Evolutionary conservation across 2,888 invertebrate genomes (phyloP).

Genomic region (Alcis repandata): DNA sequence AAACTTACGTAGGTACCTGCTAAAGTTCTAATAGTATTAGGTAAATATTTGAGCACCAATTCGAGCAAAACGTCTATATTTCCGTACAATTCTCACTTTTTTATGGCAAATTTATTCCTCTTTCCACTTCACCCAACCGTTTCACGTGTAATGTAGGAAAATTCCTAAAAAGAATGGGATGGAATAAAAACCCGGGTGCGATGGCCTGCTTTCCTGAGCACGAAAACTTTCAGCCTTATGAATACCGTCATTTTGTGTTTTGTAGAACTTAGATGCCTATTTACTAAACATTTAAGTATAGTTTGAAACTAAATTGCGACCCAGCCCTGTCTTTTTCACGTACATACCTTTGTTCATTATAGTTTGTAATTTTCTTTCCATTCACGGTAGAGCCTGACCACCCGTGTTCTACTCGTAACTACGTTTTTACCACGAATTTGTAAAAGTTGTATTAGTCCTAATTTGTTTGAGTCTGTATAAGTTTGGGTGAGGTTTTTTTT

Average conservation of each 20-base stretch:
- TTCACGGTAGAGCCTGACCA: no score
- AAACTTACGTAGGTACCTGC: slow-evolving; percentile 11
- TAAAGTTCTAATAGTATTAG: background rate
- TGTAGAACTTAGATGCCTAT: background rate
- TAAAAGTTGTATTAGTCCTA: no score
- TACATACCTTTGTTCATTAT: no score
- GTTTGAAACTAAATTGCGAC: no score
- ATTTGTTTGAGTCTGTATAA: no score
- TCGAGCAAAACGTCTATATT: slow-evolving; percentile 18
- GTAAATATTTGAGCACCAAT: slow-evolving; percentile 21
- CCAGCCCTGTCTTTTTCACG: no score
- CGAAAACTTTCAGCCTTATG: slow-evolving; percentile 4
- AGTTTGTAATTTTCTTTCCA: no score
- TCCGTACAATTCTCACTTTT: slow-evolving; percentile 21
- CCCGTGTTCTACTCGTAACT: no score
- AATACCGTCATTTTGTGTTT: slow-evolving; percentile 5
- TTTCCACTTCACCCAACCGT: slow-evolving; percentile 15
- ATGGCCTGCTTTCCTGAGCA: slow-evolving; percentile 8
- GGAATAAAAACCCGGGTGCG: slow-evolving; percentile 3
- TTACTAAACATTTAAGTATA: background rate
- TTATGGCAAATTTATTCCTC: slow-evolving; percentile 30
- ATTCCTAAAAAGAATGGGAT: slow-evolving; percentile 21
- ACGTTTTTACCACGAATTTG: no score
- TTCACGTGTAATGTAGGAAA: slow-evolving; percentile 20
- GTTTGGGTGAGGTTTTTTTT: no score